Evolutionary conservation across 1,140 invertebrate species (phyloP), one percentile per base, ranked within the genome.

Genomic region (Cydia strobilella): DNA sequence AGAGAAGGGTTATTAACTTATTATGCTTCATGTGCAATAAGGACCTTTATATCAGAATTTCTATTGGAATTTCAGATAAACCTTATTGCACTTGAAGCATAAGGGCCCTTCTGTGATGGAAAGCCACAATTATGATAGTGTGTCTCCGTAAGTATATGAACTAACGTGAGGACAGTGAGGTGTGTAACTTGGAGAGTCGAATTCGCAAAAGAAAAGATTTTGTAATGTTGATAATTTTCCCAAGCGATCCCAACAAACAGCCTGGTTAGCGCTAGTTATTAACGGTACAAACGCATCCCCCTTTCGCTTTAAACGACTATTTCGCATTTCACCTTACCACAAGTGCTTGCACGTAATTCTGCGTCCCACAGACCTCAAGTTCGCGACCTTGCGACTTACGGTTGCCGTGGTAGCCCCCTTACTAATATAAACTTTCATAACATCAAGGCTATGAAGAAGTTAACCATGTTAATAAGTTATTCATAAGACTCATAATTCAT

Each of bases 381-480:
- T 69, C 65, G 23, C 65, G 65, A 69, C 65, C 65, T 69, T 35
- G 42, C 65, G 65, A 35, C 13, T 35, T 35, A 66, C 6, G 27
- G 18, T 59, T 59, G 54, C 54, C 54, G 10, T 59, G 20, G 13
- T 15, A 69, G 18, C 65, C 65, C 23, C 65, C 65, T 69, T 69
- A 39, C 31, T 35, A 69, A 35, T 69, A 35, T 18, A 9, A 59
- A 59, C 54, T 59, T 59, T 59, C 54, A 23, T 59, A 23, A 6
- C n/a, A 51, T 51, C 54, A 59, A 59, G 54, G 54, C 6, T 20
- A 59, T 23, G n/a, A 23, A 20, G 54, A 18, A n/a, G 15, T 18
- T 18, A 54, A 18, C 48, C n/a, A 59, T 3, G 54, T 59, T 59
- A 12, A 13, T 9, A 59, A 59, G 20, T 20, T 23, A 59, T 23